Base-by-base conservation (phyloP, 2,888 invertebrate genomes). In the Cyrtodaria siliqua region DNA sequence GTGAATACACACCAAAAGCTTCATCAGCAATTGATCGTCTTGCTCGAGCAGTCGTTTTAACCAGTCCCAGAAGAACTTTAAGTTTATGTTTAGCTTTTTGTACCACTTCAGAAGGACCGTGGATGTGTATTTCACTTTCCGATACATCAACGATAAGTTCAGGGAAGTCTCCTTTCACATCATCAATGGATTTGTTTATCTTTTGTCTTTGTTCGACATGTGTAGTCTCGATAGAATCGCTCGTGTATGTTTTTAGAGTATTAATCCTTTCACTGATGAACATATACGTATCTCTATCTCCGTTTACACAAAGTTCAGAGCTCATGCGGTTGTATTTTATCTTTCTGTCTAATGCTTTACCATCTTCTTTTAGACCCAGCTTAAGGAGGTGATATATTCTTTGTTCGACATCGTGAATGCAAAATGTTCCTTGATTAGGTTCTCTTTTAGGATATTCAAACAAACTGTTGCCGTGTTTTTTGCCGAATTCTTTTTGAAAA, bases 31-130 rank as follows among this genome's bases (percentile, higher is more conserved):
- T 40, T 24, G 12, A 23, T 24, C 57, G 18, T 6, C 24, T 38
- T 42, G 23, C 42, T 20, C 57, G 40, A 42, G 24, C 57, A 16
- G 57, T 57, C 14, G 33, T 18, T 38, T 42, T 57, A 8, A 42
- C 26, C 38, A 57, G 42, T 40, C 26, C 23, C 14, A 57, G 38
- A 9, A 23, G 16, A 16, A 57, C 40, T 42, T 42, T 23, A 3
- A 57, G 24, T 26, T 16, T 40, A n/a, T 40, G 38, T 42, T 57
- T 57, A 24, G 42, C 57, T 18, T 12, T 23, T 40, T 40, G 23
- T 16, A 40, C 40, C 40, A 24, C 42, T 9, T 57, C 42, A 14
- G 42, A 23, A 2, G 42, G 57, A 42, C 42, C 38, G 24, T 57
- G 57, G 16, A 57, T 57, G 12, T 57, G 24, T 4, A 57, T 42